phyloP scores from a whole-genome alignment of 2,888 invertebrate genomes.

The Phragmatobia fuliginosa region DNA sequence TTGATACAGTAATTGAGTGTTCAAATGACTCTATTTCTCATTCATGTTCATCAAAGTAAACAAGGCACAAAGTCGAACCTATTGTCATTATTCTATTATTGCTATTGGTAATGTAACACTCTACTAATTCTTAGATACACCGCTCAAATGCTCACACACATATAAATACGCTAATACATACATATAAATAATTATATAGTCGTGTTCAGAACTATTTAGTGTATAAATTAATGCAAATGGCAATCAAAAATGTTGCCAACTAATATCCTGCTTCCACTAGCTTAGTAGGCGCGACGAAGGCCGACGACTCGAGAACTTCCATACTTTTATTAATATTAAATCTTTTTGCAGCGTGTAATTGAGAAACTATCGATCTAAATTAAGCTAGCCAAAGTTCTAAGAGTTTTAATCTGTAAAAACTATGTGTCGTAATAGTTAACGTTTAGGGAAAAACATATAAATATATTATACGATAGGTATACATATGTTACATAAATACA shows the following conservation, averaged over 20 bases:
- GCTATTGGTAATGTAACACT: background rate
- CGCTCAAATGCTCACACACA: background rate
- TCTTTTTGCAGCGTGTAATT: background rate
- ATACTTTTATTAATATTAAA: background rate
- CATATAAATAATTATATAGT: background rate
- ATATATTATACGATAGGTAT: no score
- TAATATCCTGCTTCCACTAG: constrained; percentile 74
- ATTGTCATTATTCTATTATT: background rate
- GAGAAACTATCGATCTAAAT: background rate
- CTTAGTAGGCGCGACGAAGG: constrained; percentile 79
- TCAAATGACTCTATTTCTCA: background rate
- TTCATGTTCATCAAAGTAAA: background rate
- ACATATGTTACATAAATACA: no score
- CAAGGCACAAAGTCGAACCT: background rate
- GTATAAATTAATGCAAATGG: constrained; percentile 61
- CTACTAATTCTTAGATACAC: background rate
- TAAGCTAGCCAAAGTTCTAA: background rate
- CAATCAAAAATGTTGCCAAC: constrained; percentile 70
- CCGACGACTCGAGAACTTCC: constrained; percentile 59
- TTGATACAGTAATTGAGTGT: background rate
- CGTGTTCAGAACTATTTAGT: constrained; percentile 30
- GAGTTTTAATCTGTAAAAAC: background rate
- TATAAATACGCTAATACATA: background rate
- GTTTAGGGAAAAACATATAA: no score
- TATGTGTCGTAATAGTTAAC: no score